Evolutionary conservation across 2,888 invertebrate genomes (phyloP), one percentile per base, ranked within the genome.

Genomic region (Leptodirus hochenwartii): DNA sequence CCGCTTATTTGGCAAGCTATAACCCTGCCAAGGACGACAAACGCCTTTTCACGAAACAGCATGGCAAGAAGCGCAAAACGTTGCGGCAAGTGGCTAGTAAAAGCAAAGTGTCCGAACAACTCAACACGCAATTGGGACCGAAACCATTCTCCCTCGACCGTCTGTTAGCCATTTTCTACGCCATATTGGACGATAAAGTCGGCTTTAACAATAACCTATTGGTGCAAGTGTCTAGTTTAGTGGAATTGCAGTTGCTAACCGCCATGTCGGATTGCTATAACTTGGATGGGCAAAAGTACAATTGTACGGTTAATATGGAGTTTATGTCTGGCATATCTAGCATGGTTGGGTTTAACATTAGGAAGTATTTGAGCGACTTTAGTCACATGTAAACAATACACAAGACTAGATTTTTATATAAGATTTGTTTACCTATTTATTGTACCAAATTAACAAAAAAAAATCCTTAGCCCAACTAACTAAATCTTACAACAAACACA

Each of bases 1-100:
- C 91, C 5, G 80, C 88, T 1, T 93, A 84, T 50, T 59, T 93
- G 35, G 91, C 91, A 1, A 91, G 91, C 17, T 84, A 90, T 51
- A 91, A 91, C 53, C 82, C 90, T 2, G 69, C 79, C 0, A 82
- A 80, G 42, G 76, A 81, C 40, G 93, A 93, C 49, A 84, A 79
- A 46, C 60, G 80, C 26, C 59, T 91, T 25, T 91, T 88, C 50
- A 69, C 84, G 53, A 88, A 88, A 55, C 55, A 71, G 41, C 74
- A 74, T 40, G 74, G 70, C 0, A 80, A 76, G 45, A 73, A 69
- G 42, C 64, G 63, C n/a, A 80, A 76, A 42, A 61, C 66, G 23
- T 43, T 66, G 37, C 66, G 66, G 39, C 63, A 64, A 37, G 62
- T 72, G 0, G 63, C 63, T 42, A 61, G 64, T 0, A 71, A 67